Evolutionary conservation across 2,797 vertebrate species (phyloP).

Genomic region (Hippopotamyrus pictus): DNA sequence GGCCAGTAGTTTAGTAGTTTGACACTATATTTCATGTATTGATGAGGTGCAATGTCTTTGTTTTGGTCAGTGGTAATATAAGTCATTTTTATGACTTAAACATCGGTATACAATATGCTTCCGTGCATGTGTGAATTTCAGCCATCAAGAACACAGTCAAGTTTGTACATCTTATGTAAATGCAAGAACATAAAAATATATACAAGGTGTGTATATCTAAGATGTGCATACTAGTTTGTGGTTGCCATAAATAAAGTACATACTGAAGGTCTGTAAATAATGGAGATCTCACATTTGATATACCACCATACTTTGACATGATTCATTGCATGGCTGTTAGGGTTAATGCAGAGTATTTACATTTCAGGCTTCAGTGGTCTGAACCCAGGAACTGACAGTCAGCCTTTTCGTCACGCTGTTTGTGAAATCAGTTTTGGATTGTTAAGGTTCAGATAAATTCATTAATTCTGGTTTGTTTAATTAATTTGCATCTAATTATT

Average conservation of each 20-base stretch:
- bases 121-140: background rate
- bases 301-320: background rate
- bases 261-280: background rate
- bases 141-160: background rate
- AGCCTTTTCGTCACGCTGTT: background rate
- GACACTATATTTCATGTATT: background rate
- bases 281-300: background rate
- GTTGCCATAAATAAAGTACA: background rate
- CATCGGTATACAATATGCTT: constrained; percentile 10
- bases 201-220: background rate
- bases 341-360: background rate
- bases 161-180: background rate
- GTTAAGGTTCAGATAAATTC: background rate
- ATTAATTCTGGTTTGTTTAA: no score
- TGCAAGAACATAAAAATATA: background rate
- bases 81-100: constrained; percentile 26
- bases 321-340: background rate
- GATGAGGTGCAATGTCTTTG: constrained; percentile 16
- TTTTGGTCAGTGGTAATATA: constrained; percentile 3
- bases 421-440: background rate
- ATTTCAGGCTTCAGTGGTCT: background rate
- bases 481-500: background rate
- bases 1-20: background rate
- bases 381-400: background rate
- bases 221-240: background rate